Evolutionary conservation across 2,888 invertebrate genomes (phyloP), one percentile per base, ranked within the genome.

Genomic region (Rugalucina vietnamica): DNA sequence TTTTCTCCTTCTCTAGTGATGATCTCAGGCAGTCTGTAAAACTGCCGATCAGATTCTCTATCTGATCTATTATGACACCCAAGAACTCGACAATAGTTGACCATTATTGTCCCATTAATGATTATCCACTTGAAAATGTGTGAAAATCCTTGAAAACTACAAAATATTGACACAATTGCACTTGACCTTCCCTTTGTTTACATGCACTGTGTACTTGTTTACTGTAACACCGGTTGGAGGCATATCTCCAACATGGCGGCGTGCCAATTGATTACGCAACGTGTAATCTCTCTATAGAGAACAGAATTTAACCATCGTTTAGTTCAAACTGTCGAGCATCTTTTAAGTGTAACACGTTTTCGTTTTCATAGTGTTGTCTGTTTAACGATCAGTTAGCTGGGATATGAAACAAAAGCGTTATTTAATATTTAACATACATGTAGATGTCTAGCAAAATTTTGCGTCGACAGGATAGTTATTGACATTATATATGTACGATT

Each of bases 161-260:
- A 29, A 21, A 60, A 10, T 1, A 10, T 27, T n/a, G n/a, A n/a
- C n/a, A n/a, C 60, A 27, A 5, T 60, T 8, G 4, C 60, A 24
- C 60, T 14, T 60, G 60, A 60, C 60, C 60, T 60, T 60, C 60
- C 10, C 5, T 27, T 5, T 60, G 3, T 60, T 60, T 60, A n/a
- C n/a, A n/a, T n/a, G n/a, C n/a, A n/a, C 5, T 43, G 43, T 14
- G 29, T 24, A 60, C 24, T 14, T 65, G 34, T 34, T 34, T 34
- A 65, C 34, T 18, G 21, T 32, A 65, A 65, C 34, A 34, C 32
- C 65, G 34, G 32, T 65, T 65, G 34, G 34, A 32, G 65, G 32
- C 39, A 27, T 60, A 65, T 18, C 76, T 36, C 60, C 76, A 76
- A 76, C 24, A 76, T 65, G 65, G 76, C 65, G 39, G 65, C 60